Evolutionary conservation across 2,113 vertebrate genomes (phyloP), one percentile per base, ranked within the genome.

Genomic region (Steatornis caripensis): DNA sequence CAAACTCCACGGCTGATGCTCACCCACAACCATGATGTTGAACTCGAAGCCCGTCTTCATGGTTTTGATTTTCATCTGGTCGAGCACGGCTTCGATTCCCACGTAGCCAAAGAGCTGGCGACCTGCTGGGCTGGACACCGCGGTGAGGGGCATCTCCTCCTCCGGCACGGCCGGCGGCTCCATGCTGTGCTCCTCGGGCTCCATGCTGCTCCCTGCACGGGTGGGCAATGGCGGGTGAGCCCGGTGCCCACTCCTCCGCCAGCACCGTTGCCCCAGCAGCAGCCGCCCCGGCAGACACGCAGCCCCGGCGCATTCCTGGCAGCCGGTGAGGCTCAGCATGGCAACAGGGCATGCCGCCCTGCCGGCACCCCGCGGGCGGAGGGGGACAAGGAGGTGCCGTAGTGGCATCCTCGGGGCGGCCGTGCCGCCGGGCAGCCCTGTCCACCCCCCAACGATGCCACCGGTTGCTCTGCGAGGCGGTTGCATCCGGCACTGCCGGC

Each of bases 11-110:
- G 1, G 7, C 46, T 0, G 0, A 19, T 2, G 93, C 99, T 99
- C 96, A 99, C 99, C 99, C 46, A 99, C 99, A 36, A 99, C 99
- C 99, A 99, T 99, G 98, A 99, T 98, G 98, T 99, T 99, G 95
- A 99, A 99, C 96, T 99, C 99, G 9, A 99, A 99, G 39, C 99
- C 99, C 0, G 97, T 98, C 97, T 99, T 99, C 99, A 99, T 99
- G 86, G 99, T 99, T 95, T 99, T 99, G 97, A 98, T 98, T 83
- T 98, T 98, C 98, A 99, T 99, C 97, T 99, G 99, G 94, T 99
- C 99, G 62, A 99, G 98, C 34, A 99, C 99, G 0, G 99, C 98
- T 86, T 99, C 99, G 1, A 99, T 99, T 72, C 99, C 99, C 97
- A 99, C 99, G 0, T 99, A 98, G 45, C 99, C 99, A 3, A 99